Evolutionary conservation across 2,797 vertebrate genomes (phyloP).

Genomic region (Lepus oiostolus): DNA sequence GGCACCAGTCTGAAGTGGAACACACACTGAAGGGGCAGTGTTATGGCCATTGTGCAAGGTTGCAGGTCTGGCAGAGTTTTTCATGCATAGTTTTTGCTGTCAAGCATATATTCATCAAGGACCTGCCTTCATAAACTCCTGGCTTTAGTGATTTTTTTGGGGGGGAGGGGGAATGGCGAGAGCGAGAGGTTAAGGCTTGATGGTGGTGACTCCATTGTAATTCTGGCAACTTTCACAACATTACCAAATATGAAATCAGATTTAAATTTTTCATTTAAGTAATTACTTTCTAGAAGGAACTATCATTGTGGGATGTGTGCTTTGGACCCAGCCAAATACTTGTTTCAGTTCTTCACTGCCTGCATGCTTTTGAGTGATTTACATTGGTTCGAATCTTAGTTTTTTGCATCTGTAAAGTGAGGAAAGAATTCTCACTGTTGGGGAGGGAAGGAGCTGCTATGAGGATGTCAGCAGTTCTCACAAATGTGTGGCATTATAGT

Average conservation of each 20-base stretch:
- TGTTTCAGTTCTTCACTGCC: neutral
- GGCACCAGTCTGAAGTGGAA: neutral
- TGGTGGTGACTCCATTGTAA: neutral
- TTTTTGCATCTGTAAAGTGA: neutral
- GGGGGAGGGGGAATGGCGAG: no score
- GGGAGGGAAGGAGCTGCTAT: neutral
- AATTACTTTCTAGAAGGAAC: neutral
- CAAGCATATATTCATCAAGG: neutral
- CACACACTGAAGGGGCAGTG: neutral
- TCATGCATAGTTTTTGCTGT: neutral
- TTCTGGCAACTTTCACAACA: neutral
- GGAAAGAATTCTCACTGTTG: neutral
- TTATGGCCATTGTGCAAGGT: neutral
- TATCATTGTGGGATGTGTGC: neutral
- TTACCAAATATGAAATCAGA: conserved; percentile 11
- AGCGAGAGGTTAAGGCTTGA: neutral
- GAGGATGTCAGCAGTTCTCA: neutral
- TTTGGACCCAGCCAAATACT: neutral
- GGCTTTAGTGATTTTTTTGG: neutral
- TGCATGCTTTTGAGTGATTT: neutral
- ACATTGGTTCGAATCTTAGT: neutral
- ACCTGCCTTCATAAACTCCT: neutral
- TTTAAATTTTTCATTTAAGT: conserved; percentile 49
- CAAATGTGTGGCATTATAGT: neutral
- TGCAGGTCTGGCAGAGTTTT: neutral